A percentile compares a stretch with the other conserved stretches of the same genome.
Conservation (phyloP, 2,888 invertebrate species). For the Nymphalis c-album region DNA sequence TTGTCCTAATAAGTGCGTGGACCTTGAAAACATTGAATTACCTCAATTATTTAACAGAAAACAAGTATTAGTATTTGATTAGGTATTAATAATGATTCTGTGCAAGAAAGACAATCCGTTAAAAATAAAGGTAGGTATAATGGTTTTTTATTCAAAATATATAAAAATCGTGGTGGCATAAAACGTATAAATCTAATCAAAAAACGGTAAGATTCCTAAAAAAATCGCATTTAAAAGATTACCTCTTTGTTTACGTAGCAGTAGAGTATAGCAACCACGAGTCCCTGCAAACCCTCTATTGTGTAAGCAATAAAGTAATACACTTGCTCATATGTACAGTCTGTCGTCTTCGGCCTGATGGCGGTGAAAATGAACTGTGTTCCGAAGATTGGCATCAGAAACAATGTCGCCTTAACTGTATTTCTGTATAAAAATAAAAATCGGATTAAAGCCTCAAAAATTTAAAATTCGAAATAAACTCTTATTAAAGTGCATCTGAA, state of each 20-base stretch:
- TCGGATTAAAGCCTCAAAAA: too few species aligned
- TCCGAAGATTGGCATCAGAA: slow-evolving; percentile 86
- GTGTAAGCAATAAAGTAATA: slow-evolving; percentile 83
- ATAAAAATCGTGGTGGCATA: too few species aligned
- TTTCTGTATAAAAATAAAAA: slow-evolving; percentile 60
- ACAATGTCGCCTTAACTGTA: slow-evolving; percentile 84
- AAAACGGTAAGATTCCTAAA: not conserved
- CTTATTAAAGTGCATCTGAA: too few species aligned
- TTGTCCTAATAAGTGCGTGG: slow-evolving; percentile 63
- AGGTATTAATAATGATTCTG: too few species aligned
- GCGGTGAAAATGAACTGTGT: slow-evolving; percentile 84
- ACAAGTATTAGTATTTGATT: too few species aligned
- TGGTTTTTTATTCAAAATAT: too few species aligned
- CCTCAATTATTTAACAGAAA: too few species aligned
- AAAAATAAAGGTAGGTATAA: too few species aligned
- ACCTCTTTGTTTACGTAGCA: slow-evolving; percentile 86
- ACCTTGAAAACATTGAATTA: slow-evolving; percentile 54
- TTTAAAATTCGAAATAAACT: too few species aligned
- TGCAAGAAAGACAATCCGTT: too few species aligned
- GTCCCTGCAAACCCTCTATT: slow-evolving; percentile 83
- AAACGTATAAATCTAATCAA: too few species aligned
- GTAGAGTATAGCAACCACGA: slow-evolving; percentile 83
- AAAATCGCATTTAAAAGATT: slow-evolving; percentile 27
- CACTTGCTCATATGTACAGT: slow-evolving; percentile 76
- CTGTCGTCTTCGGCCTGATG: slow-evolving; percentile 75